These are phyloP conservation scores for Apoda limacodes DNA, from an alignment of 2,888 invertebrate species.

Conservation along the genomic window DNA sequence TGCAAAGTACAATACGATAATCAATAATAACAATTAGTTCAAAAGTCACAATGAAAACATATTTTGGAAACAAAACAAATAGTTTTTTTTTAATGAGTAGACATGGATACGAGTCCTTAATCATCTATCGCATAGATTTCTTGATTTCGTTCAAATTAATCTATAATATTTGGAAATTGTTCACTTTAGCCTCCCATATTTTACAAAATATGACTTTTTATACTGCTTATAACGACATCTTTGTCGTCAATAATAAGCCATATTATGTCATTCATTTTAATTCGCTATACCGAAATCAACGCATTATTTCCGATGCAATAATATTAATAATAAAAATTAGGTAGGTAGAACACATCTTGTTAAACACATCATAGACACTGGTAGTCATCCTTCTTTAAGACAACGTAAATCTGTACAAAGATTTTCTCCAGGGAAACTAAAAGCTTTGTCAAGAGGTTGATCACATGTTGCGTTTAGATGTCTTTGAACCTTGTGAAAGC, in stretches of 20 bases:
- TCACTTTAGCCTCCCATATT: conserved; percentile 3
- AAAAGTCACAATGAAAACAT: too few relatives aligned
- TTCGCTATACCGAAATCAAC: not conserved
- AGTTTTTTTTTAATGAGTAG: too few relatives aligned
- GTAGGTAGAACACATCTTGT: conserved; percentile 19
- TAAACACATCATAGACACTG: conserved; percentile 18
- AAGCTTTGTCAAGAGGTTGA: conserved; percentile 16
- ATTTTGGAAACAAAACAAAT: too few relatives aligned
- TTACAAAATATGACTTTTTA: not conserved
- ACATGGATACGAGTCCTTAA: too few relatives aligned
- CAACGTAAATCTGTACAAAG: conserved; percentile 18
- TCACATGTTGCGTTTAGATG: conserved; percentile 15
- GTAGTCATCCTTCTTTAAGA: conserved; percentile 14
- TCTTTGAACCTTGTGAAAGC: conserved; percentile 17
- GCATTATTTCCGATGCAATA: not conserved
- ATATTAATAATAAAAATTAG: conserved; percentile 7
- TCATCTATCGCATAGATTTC: too few relatives aligned
- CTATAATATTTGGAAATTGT: conserved; percentile 11
- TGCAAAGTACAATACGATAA: too few relatives aligned
- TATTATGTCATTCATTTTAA: not conserved
- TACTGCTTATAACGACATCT: conserved; percentile 7
- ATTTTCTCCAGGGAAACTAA: conserved; percentile 17
- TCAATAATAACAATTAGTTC: too few relatives aligned
- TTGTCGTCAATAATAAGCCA: not conserved
- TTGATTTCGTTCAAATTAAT: too few relatives aligned